Evolutionary conservation across 2,888 invertebrate genomes (phyloP).

Genomic region (Leucozona laternaria): DNA sequence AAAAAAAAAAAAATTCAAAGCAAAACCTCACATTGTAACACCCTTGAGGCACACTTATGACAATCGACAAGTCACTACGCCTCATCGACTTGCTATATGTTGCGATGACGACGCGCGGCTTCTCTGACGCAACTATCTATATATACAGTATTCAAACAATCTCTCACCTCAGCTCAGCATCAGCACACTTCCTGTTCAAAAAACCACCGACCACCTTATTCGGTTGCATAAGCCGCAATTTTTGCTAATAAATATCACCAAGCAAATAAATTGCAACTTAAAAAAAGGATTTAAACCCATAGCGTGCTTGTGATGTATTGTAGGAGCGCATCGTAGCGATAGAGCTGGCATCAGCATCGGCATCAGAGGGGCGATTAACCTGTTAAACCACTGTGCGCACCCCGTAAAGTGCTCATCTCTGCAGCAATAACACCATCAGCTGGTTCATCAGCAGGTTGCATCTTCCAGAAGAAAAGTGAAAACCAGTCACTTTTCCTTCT

Average conservation of each 20-base stretch:
- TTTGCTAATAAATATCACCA: slow-evolving; percentile 70
- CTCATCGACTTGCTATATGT: slow-evolving; percentile 46
- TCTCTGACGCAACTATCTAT: slow-evolving; percentile 58
- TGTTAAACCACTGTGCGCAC: slow-evolving; percentile 70
- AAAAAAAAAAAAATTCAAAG: neutral
- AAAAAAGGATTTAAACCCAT: slow-evolving; percentile 59
- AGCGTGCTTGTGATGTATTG: slow-evolving; percentile 26
- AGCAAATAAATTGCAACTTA: slow-evolving; percentile 10
- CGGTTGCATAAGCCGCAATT: slow-evolving; percentile 64
- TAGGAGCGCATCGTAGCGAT: neutral
- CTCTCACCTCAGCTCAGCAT: slow-evolving; percentile 37
- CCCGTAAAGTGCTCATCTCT: slow-evolving; percentile 66
- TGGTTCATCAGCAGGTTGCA: slow-evolving; percentile 58
- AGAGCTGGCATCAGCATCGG: too few relatives aligned
- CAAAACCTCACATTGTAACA: slow-evolving; percentile 34
- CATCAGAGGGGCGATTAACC: slow-evolving; percentile 40
- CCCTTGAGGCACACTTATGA: slow-evolving; percentile 46
- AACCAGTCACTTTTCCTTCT: slow-evolving; percentile 64
- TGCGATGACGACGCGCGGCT: neutral
- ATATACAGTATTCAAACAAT: slow-evolving; percentile 27
- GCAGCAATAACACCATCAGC: neutral
- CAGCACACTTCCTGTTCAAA: slow-evolving; percentile 70
- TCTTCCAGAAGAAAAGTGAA: slow-evolving; percentile 69
- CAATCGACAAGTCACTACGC: slow-evolving; percentile 50
- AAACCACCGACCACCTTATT: slow-evolving; percentile 49